Base-by-base conservation (phyloP, 2,888 invertebrate species). In the Apamea crenata region DNA sequence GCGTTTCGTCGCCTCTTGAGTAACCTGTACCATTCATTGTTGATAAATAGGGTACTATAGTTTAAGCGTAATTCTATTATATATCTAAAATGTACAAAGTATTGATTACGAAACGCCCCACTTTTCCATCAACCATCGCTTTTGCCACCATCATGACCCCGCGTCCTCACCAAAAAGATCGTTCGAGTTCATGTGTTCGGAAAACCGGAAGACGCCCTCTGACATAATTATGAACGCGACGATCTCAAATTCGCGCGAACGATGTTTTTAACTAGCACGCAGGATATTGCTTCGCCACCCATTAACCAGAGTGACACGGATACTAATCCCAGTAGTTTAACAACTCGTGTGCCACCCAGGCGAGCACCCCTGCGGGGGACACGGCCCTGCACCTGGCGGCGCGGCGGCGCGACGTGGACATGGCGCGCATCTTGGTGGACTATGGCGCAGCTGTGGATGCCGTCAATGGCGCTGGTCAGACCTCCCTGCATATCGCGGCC, bases 381-480 rank as follows among this genome's bases (percentile, higher is more conserved):
- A 99, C 99, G 29, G 99, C 99, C 36, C 97, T 99, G 71, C 99
- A 99, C 97, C 97, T 99, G 90, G 99, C 99, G 50, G 99, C 99
- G n/a, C 97, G 99, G 91, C 97, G 99, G 91, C 98, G 98, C 91
- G 99, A 99, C 95, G 98, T 99, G 88, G 99, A 99, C 93, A 98
- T 99, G 98, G 98, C 99, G 59, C 97, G 99, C 77, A 98, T 99
- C 89, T 97, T 99, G 91, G 98, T 99, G 56, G 99, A 99, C 95
- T 98, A 98, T 91, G 99, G 99, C 61, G 98, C 99, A 14, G 97
- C 98, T 85, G 98, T 99, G 80, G 99, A 99, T 93, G 98, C 98
- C 77, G 98, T 98, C 94, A 99, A 99, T 94, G 98, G 98, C 7
- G 98, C 99, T 81, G 99, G 99, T 0, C 99, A 99, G 95, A 99